Percentiles rank a stretch among this genome's conserved stretches.
Evolutionary conservation across 2,113 vertebrate genomes (phyloP).

Genomic region (Brachyhypopomus occidentalis): DNA sequence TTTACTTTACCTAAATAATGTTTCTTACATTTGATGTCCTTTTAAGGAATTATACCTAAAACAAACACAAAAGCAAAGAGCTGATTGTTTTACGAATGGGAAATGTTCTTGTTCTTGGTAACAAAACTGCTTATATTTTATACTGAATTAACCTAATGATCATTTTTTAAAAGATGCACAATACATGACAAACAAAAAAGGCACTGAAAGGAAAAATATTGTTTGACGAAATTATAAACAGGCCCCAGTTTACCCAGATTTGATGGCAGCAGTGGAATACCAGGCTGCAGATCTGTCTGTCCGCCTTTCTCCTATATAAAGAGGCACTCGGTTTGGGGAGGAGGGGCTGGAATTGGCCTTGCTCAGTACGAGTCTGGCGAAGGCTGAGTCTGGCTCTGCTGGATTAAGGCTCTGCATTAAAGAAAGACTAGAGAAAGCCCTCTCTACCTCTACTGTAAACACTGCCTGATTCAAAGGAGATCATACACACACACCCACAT

Average conservation of each 20-base stretch:
- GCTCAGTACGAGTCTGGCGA: slow-evolving; percentile 36
- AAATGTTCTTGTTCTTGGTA: too few species aligned
- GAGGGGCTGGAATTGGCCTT: slow-evolving; percentile 41
- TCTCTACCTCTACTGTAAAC: slow-evolving; percentile 58
- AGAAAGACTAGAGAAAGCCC: slow-evolving; percentile 50
- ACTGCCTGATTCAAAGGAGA: slow-evolving; percentile 42
- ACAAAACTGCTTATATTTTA: too few species aligned
- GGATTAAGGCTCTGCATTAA: slow-evolving; percentile 59
- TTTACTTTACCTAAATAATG: too few species aligned
- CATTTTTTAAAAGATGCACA: too few species aligned
- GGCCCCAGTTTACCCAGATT: too few species aligned
- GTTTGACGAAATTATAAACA: too few species aligned
- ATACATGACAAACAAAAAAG: too few species aligned
- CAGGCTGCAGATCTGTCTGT: not conserved
- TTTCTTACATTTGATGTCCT: too few species aligned
- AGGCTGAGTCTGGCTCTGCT: slow-evolving; percentile 32
- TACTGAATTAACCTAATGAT: too few species aligned
- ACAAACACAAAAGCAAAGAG: not conserved
- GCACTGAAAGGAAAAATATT: too few species aligned
- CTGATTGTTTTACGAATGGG: not conserved
- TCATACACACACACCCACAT: not conserved
- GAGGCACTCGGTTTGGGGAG: slow-evolving; percentile 14
- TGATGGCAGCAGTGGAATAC: not conserved
- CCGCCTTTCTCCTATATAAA: not conserved
- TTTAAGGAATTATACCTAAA: too few species aligned